A percentile compares a stretch with the other conserved stretches of the same genome.
These are phyloP conservation scores for Sus scrofa DNA, from an alignment of 2,113 vertebrate genomes.

Conservation along the genomic window T2T-Sscrofa CM000817.6:99631001-99631500, in stretches of 20 bases:
- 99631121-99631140: not conserved
- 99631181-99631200: not conserved
- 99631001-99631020: not conserved
- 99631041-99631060: not conserved
- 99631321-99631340: not conserved
- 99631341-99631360: conserved; percentile 61
- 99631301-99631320: not conserved
- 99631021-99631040: not conserved
- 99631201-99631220: not conserved
- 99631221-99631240: not conserved
- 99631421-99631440: not conserved
- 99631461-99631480: conserved; percentile 1
- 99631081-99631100: not conserved
- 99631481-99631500: not conserved
- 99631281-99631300: not conserved
- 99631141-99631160: not conserved
- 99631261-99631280: not conserved
- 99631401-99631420: not conserved
- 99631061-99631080: not conserved
- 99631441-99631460: conserved; percentile 22
- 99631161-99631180: not conserved
- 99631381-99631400: not conserved
- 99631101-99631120: not conserved
- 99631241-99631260: not conserved
- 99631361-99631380: not conserved